phyloP scores from a whole-genome alignment of 2,113 vertebrate genomes.

The Leucoraja erinaceus region DNA sequence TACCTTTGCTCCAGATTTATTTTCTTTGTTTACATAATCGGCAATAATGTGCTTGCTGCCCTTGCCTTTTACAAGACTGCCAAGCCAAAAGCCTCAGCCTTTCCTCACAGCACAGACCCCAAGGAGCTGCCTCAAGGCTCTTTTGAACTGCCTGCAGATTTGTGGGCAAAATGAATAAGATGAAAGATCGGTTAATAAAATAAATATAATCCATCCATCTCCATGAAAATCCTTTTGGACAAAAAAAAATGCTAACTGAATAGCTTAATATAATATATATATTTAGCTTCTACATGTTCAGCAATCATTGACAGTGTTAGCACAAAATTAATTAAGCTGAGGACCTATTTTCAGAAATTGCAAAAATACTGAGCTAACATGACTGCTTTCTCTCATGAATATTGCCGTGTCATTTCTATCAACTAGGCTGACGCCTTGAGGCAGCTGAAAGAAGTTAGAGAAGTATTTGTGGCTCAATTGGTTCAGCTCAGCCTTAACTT shows the following conservation, averaged over 20 bases:
- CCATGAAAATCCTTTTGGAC: conserved; percentile 22
- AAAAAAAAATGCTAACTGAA: not conserved
- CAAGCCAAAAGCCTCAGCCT: not conserved
- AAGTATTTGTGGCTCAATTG: not conserved
- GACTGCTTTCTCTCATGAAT: not conserved
- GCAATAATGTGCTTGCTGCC: not conserved
- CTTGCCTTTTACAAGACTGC: not conserved
- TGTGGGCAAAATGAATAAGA: not conserved
- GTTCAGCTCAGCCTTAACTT: not conserved
- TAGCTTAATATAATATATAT: not conserved
- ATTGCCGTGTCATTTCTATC: not conserved
- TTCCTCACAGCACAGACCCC: not conserved
- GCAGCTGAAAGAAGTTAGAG: not conserved
- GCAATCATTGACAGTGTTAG: not conserved
- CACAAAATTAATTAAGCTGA: conserved; percentile 12
- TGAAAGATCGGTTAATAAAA: conserved; percentile 18
- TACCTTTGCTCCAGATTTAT: not conserved
- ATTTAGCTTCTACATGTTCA: not conserved
- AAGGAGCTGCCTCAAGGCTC: not conserved
- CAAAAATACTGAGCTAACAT: not conserved
- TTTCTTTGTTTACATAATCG: not conserved
- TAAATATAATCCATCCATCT: not conserved
- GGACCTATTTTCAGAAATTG: not conserved
- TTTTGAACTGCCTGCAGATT: not conserved
- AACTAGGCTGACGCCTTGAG: conserved; percentile 27